A percentile compares a stretch with the other conserved stretches of the same genome.
phyloP scores from a whole-genome alignment of 2,888 invertebrate species.

The Cerastis leucographa region DNA sequence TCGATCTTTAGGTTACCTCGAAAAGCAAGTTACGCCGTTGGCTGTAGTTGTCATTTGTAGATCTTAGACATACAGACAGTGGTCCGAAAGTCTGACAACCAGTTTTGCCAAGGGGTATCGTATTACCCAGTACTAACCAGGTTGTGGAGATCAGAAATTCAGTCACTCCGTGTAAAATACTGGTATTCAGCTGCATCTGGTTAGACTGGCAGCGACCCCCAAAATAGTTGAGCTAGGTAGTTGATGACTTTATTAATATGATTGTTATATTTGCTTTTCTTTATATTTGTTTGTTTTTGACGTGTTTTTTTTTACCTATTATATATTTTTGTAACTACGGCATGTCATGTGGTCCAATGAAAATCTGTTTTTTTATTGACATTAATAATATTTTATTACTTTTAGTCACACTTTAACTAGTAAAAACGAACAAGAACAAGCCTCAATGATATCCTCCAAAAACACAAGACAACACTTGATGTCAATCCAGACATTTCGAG shows the following conservation, averaged over 20 bases:
- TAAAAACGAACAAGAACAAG: neutral
- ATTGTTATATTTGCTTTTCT: neutral
- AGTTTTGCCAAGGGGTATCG: neutral
- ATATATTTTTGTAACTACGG: neutral
- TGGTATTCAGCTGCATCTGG: neutral
- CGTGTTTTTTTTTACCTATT: neutral
- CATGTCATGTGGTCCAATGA: neutral
- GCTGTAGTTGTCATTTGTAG: neutral
- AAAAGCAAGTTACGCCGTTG: neutral
- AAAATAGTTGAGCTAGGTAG: neutral
- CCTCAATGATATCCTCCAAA: slow-evolving; percentile 19
- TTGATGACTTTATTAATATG: neutral
- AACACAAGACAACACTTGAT: slow-evolving; percentile 34
- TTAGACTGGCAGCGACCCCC: neutral
- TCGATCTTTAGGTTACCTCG: neutral
- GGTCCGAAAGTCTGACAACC: neutral
- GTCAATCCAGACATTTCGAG: slow-evolving; percentile 29
- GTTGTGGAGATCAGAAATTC: neutral
- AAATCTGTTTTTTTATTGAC: neutral
- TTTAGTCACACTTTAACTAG: neutral
- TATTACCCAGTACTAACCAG: neutral
- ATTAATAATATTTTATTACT: neutral
- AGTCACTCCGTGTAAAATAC: neutral
- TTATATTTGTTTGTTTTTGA: neutral
- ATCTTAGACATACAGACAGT: neutral